Percentiles rank a stretch among this genome's conserved stretches.
Conservation (phyloP, 2,113 vertebrate species). For the Theristicus caerulescens region DNA sequence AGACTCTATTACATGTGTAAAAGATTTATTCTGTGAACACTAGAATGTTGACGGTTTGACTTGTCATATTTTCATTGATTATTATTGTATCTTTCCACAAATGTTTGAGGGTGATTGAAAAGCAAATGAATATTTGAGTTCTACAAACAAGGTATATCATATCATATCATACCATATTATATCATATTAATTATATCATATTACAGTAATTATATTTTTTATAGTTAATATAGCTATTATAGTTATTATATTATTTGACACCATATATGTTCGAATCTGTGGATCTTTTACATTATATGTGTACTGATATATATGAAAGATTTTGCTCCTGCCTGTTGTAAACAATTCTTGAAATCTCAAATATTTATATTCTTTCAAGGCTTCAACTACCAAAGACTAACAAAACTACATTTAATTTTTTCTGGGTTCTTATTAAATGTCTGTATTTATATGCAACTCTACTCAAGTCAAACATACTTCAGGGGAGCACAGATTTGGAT, state of each 20-base stretch:
- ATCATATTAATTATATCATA: neutral
- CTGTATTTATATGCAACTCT: neutral
- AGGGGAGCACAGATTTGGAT: neutral
- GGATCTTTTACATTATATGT: neutral
- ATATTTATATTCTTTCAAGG: neutral
- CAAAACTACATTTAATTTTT: neutral
- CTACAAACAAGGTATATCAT: neutral
- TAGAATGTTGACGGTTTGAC: neutral
- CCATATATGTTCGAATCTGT: neutral
- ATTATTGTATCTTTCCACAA: neutral
- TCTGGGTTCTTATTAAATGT: neutral
- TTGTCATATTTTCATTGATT: neutral
- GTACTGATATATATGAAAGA: neutral
- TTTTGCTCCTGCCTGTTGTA: neutral
- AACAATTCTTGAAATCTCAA: neutral
- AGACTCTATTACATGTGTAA: rapidly evolving
- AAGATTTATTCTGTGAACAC: neutral
- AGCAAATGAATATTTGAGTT: neutral
- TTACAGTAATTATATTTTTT: neutral
- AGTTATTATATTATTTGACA: neutral
- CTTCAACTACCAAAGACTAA: neutral
- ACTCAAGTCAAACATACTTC: conserved; percentile 34
- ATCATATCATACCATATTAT: neutral
- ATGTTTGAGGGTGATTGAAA: neutral
- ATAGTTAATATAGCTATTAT: neutral